Conservation (phyloP, 2,888 invertebrate species). For the Pammene fasciana region DNA sequence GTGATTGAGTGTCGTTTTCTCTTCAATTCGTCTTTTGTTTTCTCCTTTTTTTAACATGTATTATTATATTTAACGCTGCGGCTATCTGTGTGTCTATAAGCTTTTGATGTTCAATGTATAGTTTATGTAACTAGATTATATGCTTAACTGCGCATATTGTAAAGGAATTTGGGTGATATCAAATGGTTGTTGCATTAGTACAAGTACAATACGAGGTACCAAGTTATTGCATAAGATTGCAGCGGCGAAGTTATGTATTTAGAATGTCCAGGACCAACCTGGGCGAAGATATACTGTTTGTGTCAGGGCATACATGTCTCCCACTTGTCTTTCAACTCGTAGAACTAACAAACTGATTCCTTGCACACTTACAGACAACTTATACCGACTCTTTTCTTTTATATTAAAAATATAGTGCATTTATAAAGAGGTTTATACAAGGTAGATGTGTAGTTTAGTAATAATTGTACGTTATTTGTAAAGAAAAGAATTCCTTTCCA, state of each 20-base stretch:
- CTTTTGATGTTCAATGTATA: slow-evolving; percentile 79
- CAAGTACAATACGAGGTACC: slow-evolving; percentile 41
- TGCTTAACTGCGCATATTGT: slow-evolving; percentile 69
- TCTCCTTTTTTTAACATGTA: slow-evolving; percentile 50
- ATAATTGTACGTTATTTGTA: slow-evolving; percentile 72
- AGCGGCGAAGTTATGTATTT: slow-evolving; percentile 24
- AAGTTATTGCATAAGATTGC: slow-evolving; percentile 28
- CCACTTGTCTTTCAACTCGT: slow-evolving; percentile 35
- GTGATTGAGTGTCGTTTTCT: slow-evolving; percentile 77
- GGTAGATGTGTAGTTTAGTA: slow-evolving; percentile 80
- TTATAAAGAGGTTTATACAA: slow-evolving; percentile 83
- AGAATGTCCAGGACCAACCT: background rate
- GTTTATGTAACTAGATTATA: slow-evolving; percentile 54
- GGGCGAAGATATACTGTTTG: background rate
- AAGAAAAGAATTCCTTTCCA: slow-evolving; percentile 58
- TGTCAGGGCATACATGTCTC: slow-evolving; percentile 19
- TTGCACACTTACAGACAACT: slow-evolving; percentile 41
- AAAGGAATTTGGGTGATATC: slow-evolving; percentile 82
- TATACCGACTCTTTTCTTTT: slow-evolving; percentile 47
- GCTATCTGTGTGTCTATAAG: slow-evolving; percentile 61
- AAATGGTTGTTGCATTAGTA: slow-evolving; percentile 64
- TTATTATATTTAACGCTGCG: slow-evolving; percentile 47
- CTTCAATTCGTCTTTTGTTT: slow-evolving; percentile 59
- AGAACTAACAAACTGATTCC: slow-evolving; percentile 29
- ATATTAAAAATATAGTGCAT: slow-evolving; percentile 65